Evolutionary conservation across 2,888 invertebrate species (phyloP), one percentile per base, ranked within the genome.

Genomic region (Coecobrya sp.): DNA sequence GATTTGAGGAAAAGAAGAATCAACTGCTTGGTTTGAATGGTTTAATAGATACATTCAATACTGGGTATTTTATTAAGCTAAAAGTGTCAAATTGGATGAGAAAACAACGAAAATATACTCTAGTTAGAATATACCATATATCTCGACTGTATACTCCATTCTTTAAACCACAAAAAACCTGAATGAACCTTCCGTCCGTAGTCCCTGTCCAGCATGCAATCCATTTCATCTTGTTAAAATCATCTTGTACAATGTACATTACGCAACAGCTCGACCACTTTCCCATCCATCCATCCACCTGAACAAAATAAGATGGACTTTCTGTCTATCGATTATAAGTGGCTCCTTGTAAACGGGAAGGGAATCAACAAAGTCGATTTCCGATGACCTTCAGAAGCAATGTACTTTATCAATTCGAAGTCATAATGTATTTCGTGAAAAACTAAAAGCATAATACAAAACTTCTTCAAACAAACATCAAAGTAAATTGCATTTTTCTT

Each of bases 321-420:
- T 4, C 68, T 68, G 13, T 68, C 27, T 68, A 68, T 68, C 16
- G 68, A 68, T 68, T 68, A 68, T 4, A 62, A 68, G 68, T 68
- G n/a, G 68, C 68, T 68, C 27, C 30, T 68, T 27, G 68, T 5
- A 16, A n/a, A n/a, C 16, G 30, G 10, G 25, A 42, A 49, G 27
- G 27, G n/a, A 79, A 52, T 55, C 52, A 27, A 79, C 52, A 2
- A 25, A 55, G 27, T 55, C 52, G 25, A 52, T 79, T 79, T 25
- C 27, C 25, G 49, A n/a, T 79, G 87, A 87, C 87, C 87, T 87
- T 87, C 87, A 87, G 25, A 30, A 87, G 27, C 62, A 62, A 87
- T 87, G 79, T 87, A 87, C 87, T 79, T 87, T 86, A 86, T 86
- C 86, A 87, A 62, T 76, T 87, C 52, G 10, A 42, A 73, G 49